Conservation (phyloP, 1,140 invertebrate genomes). For the Tetramorium alpestre region DNA sequence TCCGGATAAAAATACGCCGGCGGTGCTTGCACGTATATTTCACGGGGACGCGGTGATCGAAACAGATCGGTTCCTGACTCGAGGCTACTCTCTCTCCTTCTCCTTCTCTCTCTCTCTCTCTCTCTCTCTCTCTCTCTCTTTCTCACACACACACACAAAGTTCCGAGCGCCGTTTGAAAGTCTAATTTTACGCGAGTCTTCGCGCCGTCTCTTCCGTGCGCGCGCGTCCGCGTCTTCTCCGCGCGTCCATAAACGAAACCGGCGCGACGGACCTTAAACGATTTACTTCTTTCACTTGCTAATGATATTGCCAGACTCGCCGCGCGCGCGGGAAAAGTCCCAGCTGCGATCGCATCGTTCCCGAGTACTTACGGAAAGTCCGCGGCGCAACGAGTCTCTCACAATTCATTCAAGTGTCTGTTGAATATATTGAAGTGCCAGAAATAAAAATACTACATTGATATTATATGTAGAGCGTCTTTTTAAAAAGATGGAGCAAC, state of each 20-base stretch:
- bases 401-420: slow-evolving; percentile 38
- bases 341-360: slow-evolving; percentile 47
- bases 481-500: background rate
- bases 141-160: background rate
- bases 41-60: slow-evolving; percentile 40
- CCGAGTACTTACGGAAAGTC: slow-evolving; percentile 42
- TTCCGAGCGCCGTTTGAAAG: slow-evolving; percentile 31
- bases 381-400: slow-evolving; percentile 24
- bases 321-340: slow-evolving; percentile 39
- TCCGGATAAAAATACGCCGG: slow-evolving; percentile 41
- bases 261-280: slow-evolving; percentile 45
- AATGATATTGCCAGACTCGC: slow-evolving; percentile 48
- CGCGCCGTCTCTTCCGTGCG: slow-evolving; percentile 10
- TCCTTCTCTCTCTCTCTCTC: background rate
- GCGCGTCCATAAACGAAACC: slow-evolving; percentile 41
- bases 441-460: slow-evolving; percentile 4
- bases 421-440: slow-evolving; percentile 15
- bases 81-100: slow-evolving; percentile 6
- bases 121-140: background rate
- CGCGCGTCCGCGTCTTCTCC: background rate
- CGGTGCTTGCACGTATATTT: slow-evolving; percentile 35
- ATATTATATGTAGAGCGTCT: background rate
- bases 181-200: slow-evolving; percentile 53
- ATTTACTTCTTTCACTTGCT: slow-evolving; percentile 61
- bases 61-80: slow-evolving; percentile 55